A percentile compares a stretch with the other conserved stretches of the same genome.
Conservation (phyloP, 2,113 vertebrate species). For the Pygoscelis adeliae region DNA sequence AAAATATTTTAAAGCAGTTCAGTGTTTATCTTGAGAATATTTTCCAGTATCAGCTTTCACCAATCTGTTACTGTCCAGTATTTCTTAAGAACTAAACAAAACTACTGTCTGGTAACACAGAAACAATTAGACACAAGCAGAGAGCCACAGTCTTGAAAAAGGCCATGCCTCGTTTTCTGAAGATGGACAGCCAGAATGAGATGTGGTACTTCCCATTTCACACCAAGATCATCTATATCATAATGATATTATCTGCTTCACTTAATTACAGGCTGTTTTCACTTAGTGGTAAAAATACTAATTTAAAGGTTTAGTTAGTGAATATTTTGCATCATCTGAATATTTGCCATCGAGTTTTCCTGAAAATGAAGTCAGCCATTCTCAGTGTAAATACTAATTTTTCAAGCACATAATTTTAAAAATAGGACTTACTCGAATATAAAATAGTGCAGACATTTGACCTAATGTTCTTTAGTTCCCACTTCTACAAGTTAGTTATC, state of each 20-base stretch:
- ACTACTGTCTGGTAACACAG: not conserved
- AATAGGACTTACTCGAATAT: not conserved
- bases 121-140: not conserved
- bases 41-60: not conserved
- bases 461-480: not conserved
- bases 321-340: not conserved
- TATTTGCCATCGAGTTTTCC: not conserved
- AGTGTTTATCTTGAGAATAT: not conserved
- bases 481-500: not conserved
- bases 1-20: constrained; percentile 1
- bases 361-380: not conserved
- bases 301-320: not conserved
- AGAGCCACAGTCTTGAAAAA: not conserved
- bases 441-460: not conserved
- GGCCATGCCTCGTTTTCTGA: not conserved
- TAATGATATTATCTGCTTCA: not conserved
- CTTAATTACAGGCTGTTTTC: not conserved
- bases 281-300: not conserved
- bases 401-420: not conserved
- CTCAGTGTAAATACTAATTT: not conserved
- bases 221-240: not conserved
- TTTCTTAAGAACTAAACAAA: not conserved
- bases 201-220: not conserved
- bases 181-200: not conserved
- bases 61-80: not conserved